These are phyloP conservation scores for Cephus cinctus DNA, from an alignment of 1,140 invertebrate species.

Conservation along the genomic window DNA sequence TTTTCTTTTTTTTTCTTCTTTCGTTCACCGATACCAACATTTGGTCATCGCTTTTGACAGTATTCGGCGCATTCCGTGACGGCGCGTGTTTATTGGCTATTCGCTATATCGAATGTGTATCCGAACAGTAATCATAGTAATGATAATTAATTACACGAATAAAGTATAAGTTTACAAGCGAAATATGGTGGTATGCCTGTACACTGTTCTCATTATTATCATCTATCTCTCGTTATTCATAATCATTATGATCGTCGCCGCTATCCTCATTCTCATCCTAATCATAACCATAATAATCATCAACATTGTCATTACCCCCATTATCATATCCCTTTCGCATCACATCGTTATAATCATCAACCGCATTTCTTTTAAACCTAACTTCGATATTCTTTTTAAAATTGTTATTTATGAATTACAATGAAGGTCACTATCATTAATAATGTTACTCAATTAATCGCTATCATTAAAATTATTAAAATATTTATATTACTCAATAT, in stretches of 20 bases:
- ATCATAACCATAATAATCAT: neutral
- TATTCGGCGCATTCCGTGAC: neutral
- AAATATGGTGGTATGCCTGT: conserved; percentile 21
- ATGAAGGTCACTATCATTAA: conserved; percentile 7
- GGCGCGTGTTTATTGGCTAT: neutral
- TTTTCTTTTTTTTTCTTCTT: too few relatives aligned
- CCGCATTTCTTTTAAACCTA: too few relatives aligned
- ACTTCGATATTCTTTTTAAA: too few relatives aligned
- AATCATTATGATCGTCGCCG: too few relatives aligned
- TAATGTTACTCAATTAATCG: conserved; percentile 15
- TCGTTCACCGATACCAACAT: too few relatives aligned
- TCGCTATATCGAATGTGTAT: neutral
- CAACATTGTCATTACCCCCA: too few relatives aligned
- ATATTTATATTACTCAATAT: conserved; percentile 15
- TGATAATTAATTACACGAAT: conserved; percentile 23
- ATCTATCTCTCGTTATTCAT: too few relatives aligned
- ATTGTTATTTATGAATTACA: too few relatives aligned
- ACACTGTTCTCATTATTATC: too few relatives aligned
- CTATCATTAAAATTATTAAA: conserved; percentile 14
- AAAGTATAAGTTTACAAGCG: conserved; percentile 21
- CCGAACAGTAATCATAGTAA: conserved; percentile 1
- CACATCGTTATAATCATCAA: too few relatives aligned
- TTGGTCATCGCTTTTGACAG: too few relatives aligned
- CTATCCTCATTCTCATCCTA: neutral
- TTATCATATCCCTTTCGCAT: too few relatives aligned